Evolutionary conservation across 2,888 invertebrate genomes (phyloP), one percentile per base, ranked within the genome.

Genomic region (Sesamia inferens): DNA sequence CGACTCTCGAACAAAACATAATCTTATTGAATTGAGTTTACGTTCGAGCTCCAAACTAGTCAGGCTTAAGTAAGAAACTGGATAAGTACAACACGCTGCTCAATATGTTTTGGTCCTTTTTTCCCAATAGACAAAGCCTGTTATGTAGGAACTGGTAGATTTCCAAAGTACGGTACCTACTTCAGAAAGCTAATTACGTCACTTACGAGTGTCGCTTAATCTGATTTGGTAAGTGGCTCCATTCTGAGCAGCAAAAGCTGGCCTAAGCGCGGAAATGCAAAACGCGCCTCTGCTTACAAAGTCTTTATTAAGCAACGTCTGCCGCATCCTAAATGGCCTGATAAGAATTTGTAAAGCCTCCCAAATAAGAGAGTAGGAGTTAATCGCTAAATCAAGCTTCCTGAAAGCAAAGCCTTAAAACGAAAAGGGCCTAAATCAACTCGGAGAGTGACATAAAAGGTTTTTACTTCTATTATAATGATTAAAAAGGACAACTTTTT

Each of bases 291-390:
- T 65, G 67, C 67, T 66, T 74, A 74, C 64, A 57, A 62, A 51
- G 71, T 59, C 62, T 75, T 71, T 55, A 74, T 62, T 78, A 71
- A 78, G 55, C 72, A 74, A 80, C 78, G 80, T 82, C 75, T 84
- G 79, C 69, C 81, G 78, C 81, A 73, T 84, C 83, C 76, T 84
- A 84, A 84, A 84, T 82, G 85, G 79, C 68, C 76, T 82, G 83
- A 87, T 85, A 85, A 84, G 85, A 86, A 85, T 85, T 85, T 85
- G 83, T 81, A 78, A 84, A 85, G 81, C 74, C 71, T 81, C 68
- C 74, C 66, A 83, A 85, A 87, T 85, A 83, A 76, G 76, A 83
- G 78, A 85, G 84, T 84, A 81, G 74, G 73, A 84, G 82, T 85
- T 83, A 87, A 87, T 88, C 80, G 83, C 78, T 79, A 77, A 85